Percentiles rank a stretch among this genome's conserved stretches.
Evolutionary conservation across 1,140 invertebrate species (phyloP).

Genomic region (Ruditapes philippinarum): DNA sequence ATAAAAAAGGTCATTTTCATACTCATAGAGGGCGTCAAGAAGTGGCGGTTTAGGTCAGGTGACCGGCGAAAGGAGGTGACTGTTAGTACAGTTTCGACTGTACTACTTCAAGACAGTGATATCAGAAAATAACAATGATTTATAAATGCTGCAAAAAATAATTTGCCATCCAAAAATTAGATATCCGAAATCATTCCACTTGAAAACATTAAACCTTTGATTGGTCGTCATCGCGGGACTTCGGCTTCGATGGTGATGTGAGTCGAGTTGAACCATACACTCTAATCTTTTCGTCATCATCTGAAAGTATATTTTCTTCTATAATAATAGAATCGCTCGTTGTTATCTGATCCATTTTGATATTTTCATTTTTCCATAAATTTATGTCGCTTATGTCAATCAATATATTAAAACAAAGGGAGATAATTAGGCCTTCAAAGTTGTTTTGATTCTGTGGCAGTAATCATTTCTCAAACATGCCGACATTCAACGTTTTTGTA

Average conservation of each 20-base stretch:
- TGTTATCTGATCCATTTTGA: conserved; percentile 26
- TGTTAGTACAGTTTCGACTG: too few relatives aligned
- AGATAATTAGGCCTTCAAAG: neutral
- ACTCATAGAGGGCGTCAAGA: too few relatives aligned
- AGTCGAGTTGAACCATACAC: conserved; percentile 66
- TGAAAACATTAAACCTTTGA: conserved; percentile 64
- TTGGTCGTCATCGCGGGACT: conserved; percentile 69
- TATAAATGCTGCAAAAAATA: too few relatives aligned
- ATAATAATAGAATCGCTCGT: conserved; percentile 79
- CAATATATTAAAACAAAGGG: neutral
- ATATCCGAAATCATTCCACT: conserved; percentile 71
- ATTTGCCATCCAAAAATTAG: conserved; percentile 48
- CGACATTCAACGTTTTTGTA: conserved; percentile 58
- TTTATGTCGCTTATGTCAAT: conserved; percentile 13
- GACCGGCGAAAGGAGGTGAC: too few relatives aligned
- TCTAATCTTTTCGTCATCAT: conserved; percentile 70
- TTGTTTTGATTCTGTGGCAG: neutral
- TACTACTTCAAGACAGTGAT: too few relatives aligned
- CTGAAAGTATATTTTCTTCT: conserved; percentile 65
- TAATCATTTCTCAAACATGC: conserved; percentile 27
- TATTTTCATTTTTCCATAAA: conserved; percentile 46
- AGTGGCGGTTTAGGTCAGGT: too few relatives aligned
- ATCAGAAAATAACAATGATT: too few relatives aligned
- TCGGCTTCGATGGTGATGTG: conserved; percentile 62
- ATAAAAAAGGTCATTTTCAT: too few relatives aligned